Conservation (phyloP, 2,113 vertebrate genomes). For the Acanthochromis polyacanthus region DNA sequence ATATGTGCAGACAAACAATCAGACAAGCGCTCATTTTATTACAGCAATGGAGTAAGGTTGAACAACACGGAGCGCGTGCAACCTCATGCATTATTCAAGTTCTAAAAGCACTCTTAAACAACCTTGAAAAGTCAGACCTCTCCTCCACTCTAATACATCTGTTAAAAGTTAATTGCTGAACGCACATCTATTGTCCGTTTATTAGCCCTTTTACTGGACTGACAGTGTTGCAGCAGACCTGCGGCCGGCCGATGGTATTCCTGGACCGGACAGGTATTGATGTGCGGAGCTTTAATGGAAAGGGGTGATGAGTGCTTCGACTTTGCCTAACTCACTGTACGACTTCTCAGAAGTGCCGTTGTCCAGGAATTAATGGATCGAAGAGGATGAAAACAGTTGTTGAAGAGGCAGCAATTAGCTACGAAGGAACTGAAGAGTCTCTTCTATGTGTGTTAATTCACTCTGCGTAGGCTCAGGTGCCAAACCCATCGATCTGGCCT, state of each 20-base stretch:
- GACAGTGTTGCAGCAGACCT: constrained; percentile 39
- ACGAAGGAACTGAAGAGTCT: constrained; percentile 65
- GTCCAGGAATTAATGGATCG: constrained; percentile 74
- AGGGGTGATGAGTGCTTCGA: constrained; percentile 71
- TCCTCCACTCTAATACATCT: constrained; percentile 54
- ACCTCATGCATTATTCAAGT: constrained; percentile 67
- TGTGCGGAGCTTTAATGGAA: constrained; percentile 73
- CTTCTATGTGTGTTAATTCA: constrained; percentile 47
- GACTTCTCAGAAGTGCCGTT: constrained; percentile 77
- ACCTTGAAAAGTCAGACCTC: constrained; percentile 74
- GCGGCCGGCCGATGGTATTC: constrained; percentile 36
- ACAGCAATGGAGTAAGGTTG: constrained; percentile 26
- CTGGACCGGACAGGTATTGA: constrained; percentile 66
- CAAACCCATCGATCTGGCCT: constrained; percentile 40
- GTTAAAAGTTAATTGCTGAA: constrained; percentile 78
- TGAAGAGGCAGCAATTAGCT: constrained; percentile 71
- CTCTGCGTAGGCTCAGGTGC: constrained; percentile 36
- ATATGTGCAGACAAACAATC: constrained; percentile 8
- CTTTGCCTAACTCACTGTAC: constrained; percentile 73
- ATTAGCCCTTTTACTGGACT: constrained; percentile 67
- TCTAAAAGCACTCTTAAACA: constrained; percentile 79
- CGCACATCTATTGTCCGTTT: constrained; percentile 70
- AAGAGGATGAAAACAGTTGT: constrained; percentile 54
- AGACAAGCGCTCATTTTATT: constrained; percentile 50
- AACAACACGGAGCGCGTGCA: constrained; percentile 25